Evolutionary conservation across 2,888 invertebrate genomes (phyloP), one percentile per base, ranked within the genome.

Genomic region (Sepioteuthis lessoniana): DNA sequence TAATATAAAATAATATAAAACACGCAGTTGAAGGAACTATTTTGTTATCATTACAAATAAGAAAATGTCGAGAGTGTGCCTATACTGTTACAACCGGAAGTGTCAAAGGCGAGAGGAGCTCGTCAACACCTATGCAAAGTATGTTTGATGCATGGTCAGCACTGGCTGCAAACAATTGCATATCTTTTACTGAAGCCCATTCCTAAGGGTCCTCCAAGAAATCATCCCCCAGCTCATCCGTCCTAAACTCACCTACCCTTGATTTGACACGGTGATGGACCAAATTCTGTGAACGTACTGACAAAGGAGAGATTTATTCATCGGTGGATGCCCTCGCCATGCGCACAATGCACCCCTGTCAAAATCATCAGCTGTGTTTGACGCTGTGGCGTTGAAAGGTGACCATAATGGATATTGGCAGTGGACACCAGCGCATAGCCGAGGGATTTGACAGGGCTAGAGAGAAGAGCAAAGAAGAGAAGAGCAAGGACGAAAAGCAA

Each of bases 331-430:
- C 76, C 76, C 76, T n/a, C n/a, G n/a, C 16, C 76, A 7, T 76
- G n/a, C n/a, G 76, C 76, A 76, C 16, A 76, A n/a, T 76, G 19
- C 76, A 76, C n/a, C 76, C n/a, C 76, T 76, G 76, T 76, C 76
- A 76, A 76, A 76, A 76, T 76, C 76, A 76, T 76, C 76, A n/a
- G 76, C 76, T 76, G 76, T n/a, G 16, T 13, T 76, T 76, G 76
- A 76, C 76, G 76, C 76, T n/a, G n/a, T n/a, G 76, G 76, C n/a
- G 76, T 76, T 76, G 76, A 76, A 76, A 76, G 76, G 76, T 76
- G 76, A 76, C 76, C 76, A 19, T 76, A 35, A 76, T 76, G 76
- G 76, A 76, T 16, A 76, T 76, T 76, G 76, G 76, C 76, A 76
- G 76, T 76, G 76, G 76, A 76, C 76, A 76, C 76, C n/a, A 35